Evolutionary conservation across 2,797 vertebrate genomes (phyloP).

Genomic region (Lithobates sylvaticus): DNA sequence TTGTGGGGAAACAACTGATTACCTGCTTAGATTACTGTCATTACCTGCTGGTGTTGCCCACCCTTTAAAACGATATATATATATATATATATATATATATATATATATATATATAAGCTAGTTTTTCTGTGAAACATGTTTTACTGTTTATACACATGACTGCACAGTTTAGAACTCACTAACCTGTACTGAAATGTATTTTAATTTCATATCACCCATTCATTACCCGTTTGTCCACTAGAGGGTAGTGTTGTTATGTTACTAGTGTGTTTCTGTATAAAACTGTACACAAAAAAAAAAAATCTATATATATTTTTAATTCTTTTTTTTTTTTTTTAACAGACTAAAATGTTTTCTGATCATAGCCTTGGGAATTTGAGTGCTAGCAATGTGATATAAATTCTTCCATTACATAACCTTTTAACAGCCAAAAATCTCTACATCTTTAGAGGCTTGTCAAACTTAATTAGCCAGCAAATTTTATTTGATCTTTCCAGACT

Average conservation of each 20-base stretch:
- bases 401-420: slow-evolving; percentile 43
- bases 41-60: too few relatives aligned
- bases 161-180: too few relatives aligned
- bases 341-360: slow-evolving; percentile 33
- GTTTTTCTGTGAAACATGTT: too few relatives aligned
- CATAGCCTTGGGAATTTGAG: slow-evolving; percentile 6
- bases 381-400: slow-evolving; percentile 16
- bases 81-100: too few relatives aligned
- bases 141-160: too few relatives aligned
- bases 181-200: too few relatives aligned
- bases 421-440: slow-evolving; percentile 14
- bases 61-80: too few relatives aligned
- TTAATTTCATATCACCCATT: too few relatives aligned
- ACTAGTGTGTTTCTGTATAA: background rate
- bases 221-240: background rate
- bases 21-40: too few relatives aligned
- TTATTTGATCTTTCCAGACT: slow-evolving; percentile 34
- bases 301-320: background rate
- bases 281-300: background rate
- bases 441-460: slow-evolving; percentile 38
- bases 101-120: too few relatives aligned
- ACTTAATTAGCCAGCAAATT: slow-evolving; percentile 37
- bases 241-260: slow-evolving; percentile 29
- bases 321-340: background rate
- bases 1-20: too few relatives aligned